A percentile compares a stretch with the other conserved stretches of the same genome.
Conservation (phyloP, 1,140 invertebrate species). For the Drosophila suzukii region DNA sequence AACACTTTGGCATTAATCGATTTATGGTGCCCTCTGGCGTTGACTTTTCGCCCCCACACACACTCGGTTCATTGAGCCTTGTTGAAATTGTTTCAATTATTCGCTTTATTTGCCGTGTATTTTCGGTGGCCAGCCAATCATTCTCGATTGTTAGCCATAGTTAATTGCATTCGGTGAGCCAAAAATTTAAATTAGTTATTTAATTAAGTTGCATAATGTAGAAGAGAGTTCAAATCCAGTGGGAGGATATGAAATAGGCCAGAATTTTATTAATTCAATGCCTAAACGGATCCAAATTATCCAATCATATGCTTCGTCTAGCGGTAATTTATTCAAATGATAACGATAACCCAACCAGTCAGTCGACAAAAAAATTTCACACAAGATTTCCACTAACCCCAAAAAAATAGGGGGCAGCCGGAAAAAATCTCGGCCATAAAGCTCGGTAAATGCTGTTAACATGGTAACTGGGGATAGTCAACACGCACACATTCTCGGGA, state of each 20-base stretch:
- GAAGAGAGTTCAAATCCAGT: slow-evolving; percentile 2
- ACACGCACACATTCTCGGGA: slow-evolving; percentile 16
- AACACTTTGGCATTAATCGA: slow-evolving; percentile 74
- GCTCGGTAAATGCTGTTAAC: slow-evolving; percentile 64
- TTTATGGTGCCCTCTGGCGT: slow-evolving; percentile 58
- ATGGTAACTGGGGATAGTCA: slow-evolving; percentile 41
- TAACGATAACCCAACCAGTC: slow-evolving; percentile 23
- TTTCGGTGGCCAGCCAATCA: slow-evolving; percentile 38
- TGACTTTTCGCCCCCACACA: slow-evolving; percentile 50
- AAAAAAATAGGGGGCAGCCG: slow-evolving; percentile 43
- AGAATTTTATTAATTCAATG: slow-evolving; percentile 37
- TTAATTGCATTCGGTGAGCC: slow-evolving; percentile 62
- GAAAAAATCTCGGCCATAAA: slow-evolving; percentile 48
- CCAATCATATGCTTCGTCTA: slow-evolving; percentile 62
- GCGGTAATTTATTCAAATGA: slow-evolving; percentile 65
- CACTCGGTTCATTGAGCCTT: slow-evolving; percentile 37
- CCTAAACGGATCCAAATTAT: slow-evolving; percentile 53
- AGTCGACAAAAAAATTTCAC: slow-evolving; percentile 28
- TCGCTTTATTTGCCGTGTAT: slow-evolving; percentile 42
- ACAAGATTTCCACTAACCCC: slow-evolving; percentile 52
- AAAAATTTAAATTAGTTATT: slow-evolving; percentile 71
- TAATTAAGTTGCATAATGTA: slow-evolving; percentile 52
- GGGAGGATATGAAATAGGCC: slow-evolving; percentile 16
- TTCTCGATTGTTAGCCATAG: slow-evolving; percentile 22
- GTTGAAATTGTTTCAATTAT: slow-evolving; percentile 58